Percentiles rank a stretch among this genome's conserved stretches.
phyloP scores from a whole-genome alignment of 2,113 vertebrate species.

The Neogobius melanostomus region DNA sequence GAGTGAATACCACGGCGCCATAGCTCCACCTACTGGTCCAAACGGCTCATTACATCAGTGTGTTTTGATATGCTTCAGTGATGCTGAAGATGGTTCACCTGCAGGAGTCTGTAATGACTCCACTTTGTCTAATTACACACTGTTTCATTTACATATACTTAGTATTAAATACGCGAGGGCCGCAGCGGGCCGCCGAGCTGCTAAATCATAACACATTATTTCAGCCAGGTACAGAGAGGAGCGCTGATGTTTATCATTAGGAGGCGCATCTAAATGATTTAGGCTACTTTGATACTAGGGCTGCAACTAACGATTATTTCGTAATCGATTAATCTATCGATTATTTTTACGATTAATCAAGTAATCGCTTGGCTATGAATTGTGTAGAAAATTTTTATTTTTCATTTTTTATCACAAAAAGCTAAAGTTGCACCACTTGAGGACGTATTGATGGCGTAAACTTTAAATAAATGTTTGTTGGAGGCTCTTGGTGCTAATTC shows the following conservation, averaged over 20 bases:
- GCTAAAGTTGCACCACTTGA: too few relatives aligned
- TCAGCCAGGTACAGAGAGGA: constrained; percentile 10
- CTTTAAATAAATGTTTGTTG: too few relatives aligned
- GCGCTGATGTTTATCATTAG: constrained; percentile 1
- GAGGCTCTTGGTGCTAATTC: too few relatives aligned
- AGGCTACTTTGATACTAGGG: not conserved
- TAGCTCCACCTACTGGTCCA: constrained; percentile 65
- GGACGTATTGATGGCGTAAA: too few relatives aligned
- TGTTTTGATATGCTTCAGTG: constrained; percentile 28
- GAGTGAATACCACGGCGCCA: constrained; percentile 35
- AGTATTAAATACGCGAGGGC: constrained; percentile 56
- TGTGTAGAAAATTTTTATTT: too few relatives aligned
- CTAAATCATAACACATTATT: constrained; percentile 33
- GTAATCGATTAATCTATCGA: too few relatives aligned
- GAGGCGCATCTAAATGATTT: not conserved
- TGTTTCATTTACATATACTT: constrained; percentile 63
- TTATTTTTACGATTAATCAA: too few relatives aligned
- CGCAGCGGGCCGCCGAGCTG: constrained; percentile 40
- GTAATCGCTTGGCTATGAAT: too few relatives aligned
- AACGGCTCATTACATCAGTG: constrained; percentile 18
- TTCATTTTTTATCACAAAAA: too few relatives aligned
- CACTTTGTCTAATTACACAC: constrained; percentile 66
- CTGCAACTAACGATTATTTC: too few relatives aligned
- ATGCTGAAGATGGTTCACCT: constrained; percentile 57
- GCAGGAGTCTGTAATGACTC: constrained; percentile 63